Evolutionary conservation across 2,113 vertebrate species (phyloP).

Genomic region (Hemibagrus wyckioides): DNA sequence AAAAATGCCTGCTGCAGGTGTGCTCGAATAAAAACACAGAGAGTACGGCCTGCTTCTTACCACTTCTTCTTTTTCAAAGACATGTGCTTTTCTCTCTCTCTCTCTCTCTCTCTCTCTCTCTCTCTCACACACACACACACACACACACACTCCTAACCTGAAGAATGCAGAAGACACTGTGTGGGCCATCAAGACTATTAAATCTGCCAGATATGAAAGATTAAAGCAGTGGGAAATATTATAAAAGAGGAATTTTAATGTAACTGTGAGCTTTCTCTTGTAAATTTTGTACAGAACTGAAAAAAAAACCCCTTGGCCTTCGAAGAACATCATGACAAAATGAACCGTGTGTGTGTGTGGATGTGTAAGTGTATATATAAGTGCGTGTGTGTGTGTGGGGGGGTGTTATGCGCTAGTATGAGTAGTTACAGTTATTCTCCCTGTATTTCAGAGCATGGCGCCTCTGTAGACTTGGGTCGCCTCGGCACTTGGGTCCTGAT

Average conservation of each 20-base stretch:
- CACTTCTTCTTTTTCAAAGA: slow-evolving; percentile 52
- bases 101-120: no score
- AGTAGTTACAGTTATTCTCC: slow-evolving; percentile 21
- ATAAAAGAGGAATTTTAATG: background rate
- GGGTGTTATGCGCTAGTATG: background rate
- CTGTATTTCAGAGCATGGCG: slow-evolving; percentile 27
- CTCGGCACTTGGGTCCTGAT: slow-evolving; percentile 46
- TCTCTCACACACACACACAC: slow-evolving; percentile 24
- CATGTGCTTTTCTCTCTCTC: background rate
- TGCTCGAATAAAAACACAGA: slow-evolving; percentile 55
- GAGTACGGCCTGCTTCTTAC: slow-evolving; percentile 47
- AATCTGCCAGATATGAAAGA: background rate
- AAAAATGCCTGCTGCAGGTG: slow-evolving; percentile 69
- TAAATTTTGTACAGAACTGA: background rate
- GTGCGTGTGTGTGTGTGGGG: slow-evolving; percentile 16
- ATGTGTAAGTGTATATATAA: no score
- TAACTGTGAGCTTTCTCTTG: background rate
- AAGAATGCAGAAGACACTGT: slow-evolving; percentile 34
- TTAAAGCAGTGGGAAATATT: background rate
- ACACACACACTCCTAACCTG: slow-evolving; percentile 29
- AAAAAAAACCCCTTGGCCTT: background rate
- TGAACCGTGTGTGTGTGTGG: slow-evolving; percentile 9
- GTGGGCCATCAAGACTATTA: slow-evolving; percentile 14
- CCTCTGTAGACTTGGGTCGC: slow-evolving; percentile 10
- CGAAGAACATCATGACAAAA: background rate